Evolutionary conservation across 2,888 invertebrate species (phyloP).

Genomic region (Busseola fusca): DNA sequence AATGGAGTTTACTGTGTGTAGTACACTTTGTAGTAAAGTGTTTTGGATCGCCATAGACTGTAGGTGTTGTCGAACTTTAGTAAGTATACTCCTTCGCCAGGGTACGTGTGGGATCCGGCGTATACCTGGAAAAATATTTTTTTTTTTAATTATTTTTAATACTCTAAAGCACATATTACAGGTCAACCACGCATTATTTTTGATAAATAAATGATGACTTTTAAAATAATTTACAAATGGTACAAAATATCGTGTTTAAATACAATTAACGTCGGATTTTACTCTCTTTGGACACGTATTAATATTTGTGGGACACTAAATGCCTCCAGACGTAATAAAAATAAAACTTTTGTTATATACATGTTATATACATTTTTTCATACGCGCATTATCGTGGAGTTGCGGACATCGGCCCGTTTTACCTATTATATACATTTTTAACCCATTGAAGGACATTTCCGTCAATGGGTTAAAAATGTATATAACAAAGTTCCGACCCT

Average conservation of each 20-base stretch:
- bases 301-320: neutral
- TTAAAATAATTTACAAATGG: neutral
- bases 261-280: too few species aligned
- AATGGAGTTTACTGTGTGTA: conserved; percentile 92
- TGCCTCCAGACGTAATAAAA: neutral
- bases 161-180: neutral
- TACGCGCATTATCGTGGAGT: too few species aligned
- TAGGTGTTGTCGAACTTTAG: conserved; percentile 99
- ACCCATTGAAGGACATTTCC: too few species aligned
- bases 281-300: too few species aligned
- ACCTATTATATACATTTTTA: too few species aligned
- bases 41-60: conserved; percentile 99
- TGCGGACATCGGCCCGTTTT: too few species aligned
- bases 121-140: conserved; percentile 90
- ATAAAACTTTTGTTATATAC: neutral
- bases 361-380: too few species aligned
- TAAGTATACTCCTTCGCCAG: conserved; percentile 98
- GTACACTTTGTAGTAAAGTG: conserved; percentile 99
- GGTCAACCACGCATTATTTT: neutral
- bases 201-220: neutral
- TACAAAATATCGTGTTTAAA: too few species aligned
- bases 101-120: conserved; percentile 98
- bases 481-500: neutral
- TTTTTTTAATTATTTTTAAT: neutral
- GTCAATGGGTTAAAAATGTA: neutral